These are phyloP conservation scores for Macroglossus sobrinus DNA, from an alignment of 2,113 vertebrate species.

Conservation along the genomic window DNA sequence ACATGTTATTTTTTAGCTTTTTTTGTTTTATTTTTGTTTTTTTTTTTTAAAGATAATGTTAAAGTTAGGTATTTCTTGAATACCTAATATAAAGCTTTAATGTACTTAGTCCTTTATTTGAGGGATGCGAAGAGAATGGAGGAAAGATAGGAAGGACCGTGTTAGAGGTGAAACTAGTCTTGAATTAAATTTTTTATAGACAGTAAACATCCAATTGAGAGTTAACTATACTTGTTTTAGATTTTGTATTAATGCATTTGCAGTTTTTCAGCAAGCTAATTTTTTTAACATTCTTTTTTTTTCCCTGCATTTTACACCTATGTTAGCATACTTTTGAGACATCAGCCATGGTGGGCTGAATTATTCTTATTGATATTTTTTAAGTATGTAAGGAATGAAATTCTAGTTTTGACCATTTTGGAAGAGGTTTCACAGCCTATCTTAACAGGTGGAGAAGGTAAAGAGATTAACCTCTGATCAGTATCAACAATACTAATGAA, in stretches of 20 bases:
- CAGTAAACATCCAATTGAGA: conserved; percentile 46
- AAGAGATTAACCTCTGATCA: conserved; percentile 31
- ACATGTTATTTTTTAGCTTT: conserved; percentile 33
- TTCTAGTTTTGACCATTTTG: conserved; percentile 49
- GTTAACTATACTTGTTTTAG: conserved; percentile 58
- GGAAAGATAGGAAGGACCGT: neutral
- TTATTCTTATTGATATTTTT: conserved; percentile 47
- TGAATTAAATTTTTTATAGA: conserved; percentile 44
- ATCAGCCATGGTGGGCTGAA: conserved; percentile 16
- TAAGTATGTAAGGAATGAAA: conserved; percentile 6
- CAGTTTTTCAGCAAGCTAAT: neutral
- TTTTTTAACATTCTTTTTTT: neutral
- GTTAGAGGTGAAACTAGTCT: conserved; percentile 16
- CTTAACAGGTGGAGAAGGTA: conserved; percentile 40
- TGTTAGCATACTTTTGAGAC: conserved; percentile 12
- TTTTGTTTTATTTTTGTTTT: neutral
- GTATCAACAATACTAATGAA: conserved; percentile 11
- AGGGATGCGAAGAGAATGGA: neutral
- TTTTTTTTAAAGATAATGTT: conserved; percentile 31
- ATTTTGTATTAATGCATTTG: conserved; percentile 22
- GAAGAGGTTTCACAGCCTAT: conserved; percentile 47
- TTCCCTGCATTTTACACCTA: neutral
- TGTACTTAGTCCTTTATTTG: neutral
- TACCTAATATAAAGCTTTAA: neutral
- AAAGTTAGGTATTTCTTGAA: conserved; percentile 53